Evolutionary conservation across 2,113 vertebrate genomes (phyloP).

Genomic region (Eudyptes chrysolophus): DNA sequence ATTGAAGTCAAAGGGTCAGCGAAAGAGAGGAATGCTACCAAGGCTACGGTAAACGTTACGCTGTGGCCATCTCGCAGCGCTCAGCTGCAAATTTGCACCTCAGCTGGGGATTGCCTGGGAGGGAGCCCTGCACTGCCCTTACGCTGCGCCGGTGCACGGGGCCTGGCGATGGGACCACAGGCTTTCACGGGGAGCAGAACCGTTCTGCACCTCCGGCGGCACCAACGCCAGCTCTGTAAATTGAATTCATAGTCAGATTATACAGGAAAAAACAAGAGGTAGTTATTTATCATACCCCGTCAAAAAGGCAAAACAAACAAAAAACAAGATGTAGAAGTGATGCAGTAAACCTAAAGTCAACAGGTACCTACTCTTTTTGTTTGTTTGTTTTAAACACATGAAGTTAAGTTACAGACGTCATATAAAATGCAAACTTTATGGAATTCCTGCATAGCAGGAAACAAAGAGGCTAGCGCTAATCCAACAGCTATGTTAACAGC

Average conservation of each 20-base stretch:
- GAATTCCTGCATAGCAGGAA: conserved; percentile 81
- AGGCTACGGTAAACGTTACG: background rate
- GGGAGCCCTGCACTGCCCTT: background rate
- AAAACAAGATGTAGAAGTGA: conserved; percentile 46
- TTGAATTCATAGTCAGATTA: conserved; percentile 31
- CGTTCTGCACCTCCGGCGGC: conserved; percentile 7
- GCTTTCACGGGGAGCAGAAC: background rate
- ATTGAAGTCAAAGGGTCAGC: background rate
- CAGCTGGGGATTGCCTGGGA: background rate
- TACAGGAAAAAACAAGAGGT: conserved; percentile 68
- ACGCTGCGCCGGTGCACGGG: background rate
- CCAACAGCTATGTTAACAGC: conserved; percentile 67
- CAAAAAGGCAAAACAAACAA: conserved; percentile 32
- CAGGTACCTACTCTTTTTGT: background rate
- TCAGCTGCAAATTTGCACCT: background rate
- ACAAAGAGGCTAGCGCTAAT: conserved; percentile 63
- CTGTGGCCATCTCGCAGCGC: rapidly evolving
- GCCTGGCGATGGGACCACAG: background rate
- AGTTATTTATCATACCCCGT: conserved; percentile 58
- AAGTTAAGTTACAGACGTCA: conserved; percentile 67
- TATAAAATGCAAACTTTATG: conserved; percentile 72
- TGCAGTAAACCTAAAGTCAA: conserved; percentile 56
- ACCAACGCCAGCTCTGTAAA: conserved; percentile 38
- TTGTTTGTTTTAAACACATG: conserved; percentile 16
- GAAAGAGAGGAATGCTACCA: background rate